Evolutionary conservation across 2,797 vertebrate genomes (phyloP).

Genomic region (Halcyon leucocephala): DNA sequence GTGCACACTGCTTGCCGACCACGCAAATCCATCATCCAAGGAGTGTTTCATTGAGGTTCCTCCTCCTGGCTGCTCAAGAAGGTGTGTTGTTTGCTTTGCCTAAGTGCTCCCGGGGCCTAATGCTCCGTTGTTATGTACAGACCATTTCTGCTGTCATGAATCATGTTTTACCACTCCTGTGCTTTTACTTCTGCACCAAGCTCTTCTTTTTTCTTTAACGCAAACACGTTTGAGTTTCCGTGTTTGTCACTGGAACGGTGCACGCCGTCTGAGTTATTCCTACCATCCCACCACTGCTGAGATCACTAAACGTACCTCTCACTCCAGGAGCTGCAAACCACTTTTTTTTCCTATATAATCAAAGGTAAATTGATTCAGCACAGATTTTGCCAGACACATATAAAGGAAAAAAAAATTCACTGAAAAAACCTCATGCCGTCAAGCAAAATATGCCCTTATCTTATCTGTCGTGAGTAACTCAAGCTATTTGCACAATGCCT

Average conservation of each 20-base stretch:
- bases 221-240: conserved; percentile 42
- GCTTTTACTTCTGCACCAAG: conserved; percentile 21
- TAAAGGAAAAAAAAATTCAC: neutral
- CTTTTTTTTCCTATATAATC: neutral
- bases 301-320: neutral
- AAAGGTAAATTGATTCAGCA: neutral
- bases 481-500: conserved; percentile 67
- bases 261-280: neutral
- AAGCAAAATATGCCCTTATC: conserved; percentile 71
- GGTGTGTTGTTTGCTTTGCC: conserved; percentile 86
- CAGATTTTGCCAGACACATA: neutral
- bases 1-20: neutral
- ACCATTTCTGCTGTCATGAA: conserved; percentile 71
- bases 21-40: conserved; percentile 1
- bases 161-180: conserved; percentile 53
- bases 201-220: conserved; percentile 6
- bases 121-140: conserved; percentile 81
- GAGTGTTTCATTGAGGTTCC: neutral
- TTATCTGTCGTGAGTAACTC: conserved; percentile 68
- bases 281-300: accelerated
- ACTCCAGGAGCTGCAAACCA: neutral
- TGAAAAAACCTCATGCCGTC: neutral
- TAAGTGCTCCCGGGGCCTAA: conserved; percentile 76
- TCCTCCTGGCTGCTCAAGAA: conserved; percentile 79
- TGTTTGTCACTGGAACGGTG: neutral